phyloP scores from a whole-genome alignment of 2,888 invertebrate genomes.

The Brachypalpus laphriformis region DNA sequence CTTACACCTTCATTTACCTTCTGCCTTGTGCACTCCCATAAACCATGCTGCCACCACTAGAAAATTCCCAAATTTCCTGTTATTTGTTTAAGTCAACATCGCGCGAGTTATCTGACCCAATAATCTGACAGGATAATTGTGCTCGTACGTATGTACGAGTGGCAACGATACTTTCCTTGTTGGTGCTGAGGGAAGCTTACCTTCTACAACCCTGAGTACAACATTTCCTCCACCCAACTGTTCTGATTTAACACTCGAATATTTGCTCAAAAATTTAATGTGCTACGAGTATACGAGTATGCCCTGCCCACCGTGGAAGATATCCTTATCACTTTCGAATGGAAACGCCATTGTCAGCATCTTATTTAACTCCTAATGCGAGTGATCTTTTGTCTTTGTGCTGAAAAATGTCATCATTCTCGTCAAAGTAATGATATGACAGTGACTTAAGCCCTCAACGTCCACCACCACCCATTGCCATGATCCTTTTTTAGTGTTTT shows the following conservation, averaged over 20 bases:
- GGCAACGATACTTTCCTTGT: neutral
- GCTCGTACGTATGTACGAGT: neutral
- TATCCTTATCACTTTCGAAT: neutral
- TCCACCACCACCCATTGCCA: neutral
- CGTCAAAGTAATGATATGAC: constrained; percentile 45
- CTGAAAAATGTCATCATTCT: constrained; percentile 40
- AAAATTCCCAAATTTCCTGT: constrained; percentile 37
- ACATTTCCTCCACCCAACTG: too few species aligned
- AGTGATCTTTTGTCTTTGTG: constrained; percentile 18
- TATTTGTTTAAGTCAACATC: constrained; percentile 20
- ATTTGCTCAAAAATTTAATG: neutral
- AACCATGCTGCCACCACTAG: neutral
- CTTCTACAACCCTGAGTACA: too few species aligned
- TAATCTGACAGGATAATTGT: constrained; percentile 40
- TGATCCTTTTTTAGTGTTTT: constrained; percentile 44
- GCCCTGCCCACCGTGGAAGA: neutral
- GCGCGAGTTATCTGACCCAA: constrained; percentile 9
- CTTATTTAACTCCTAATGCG: neutral
- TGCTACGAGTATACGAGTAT: neutral
- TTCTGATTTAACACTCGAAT: neutral
- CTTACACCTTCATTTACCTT: neutral
- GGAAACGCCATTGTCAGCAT: constrained; percentile 2
- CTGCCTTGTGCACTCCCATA: too few species aligned
- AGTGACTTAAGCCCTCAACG: neutral
- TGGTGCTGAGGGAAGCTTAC: neutral